Conservation (phyloP, 2,888 invertebrate species). For the Thereva nobilitata region DNA sequence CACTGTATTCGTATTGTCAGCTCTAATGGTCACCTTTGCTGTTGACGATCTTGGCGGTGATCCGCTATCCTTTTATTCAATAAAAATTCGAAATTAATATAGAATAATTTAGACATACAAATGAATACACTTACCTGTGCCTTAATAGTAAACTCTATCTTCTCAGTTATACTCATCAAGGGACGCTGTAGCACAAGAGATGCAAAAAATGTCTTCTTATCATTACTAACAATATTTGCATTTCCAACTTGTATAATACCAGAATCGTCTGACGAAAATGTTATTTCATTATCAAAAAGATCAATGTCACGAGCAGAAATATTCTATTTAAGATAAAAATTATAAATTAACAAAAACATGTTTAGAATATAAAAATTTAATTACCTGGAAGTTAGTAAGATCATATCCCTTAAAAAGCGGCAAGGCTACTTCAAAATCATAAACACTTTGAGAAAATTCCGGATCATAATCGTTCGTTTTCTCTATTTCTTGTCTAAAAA, state of each 20-base stretch:
- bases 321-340: slow-evolving; percentile 32
- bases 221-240: slow-evolving; percentile 36
- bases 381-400: slow-evolving; percentile 44
- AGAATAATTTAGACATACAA: slow-evolving; percentile 3
- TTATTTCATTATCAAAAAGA: slow-evolving; percentile 44
- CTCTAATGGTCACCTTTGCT: slow-evolving; percentile 43
- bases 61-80: slow-evolving; percentile 44
- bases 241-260: slow-evolving; percentile 40
- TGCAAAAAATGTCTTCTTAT: slow-evolving; percentile 45
- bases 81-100: neutral
- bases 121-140: slow-evolving; percentile 44
- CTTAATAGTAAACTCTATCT: slow-evolving; percentile 45
- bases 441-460: slow-evolving; percentile 44
- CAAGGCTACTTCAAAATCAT: slow-evolving; percentile 46
- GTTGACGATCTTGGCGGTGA: slow-evolving; percentile 41
- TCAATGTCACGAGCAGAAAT: slow-evolving; percentile 47
- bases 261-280: slow-evolving; percentile 45
- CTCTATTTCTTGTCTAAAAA: slow-evolving; percentile 45
- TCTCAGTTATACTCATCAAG: slow-evolving; percentile 42
- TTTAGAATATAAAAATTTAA: neutral
- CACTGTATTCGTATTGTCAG: slow-evolving; percentile 42
- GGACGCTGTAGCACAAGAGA: slow-evolving; percentile 43
- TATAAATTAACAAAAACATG: neutral
- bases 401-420: slow-evolving; percentile 47
- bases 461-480: slow-evolving; percentile 46